A percentile compares a stretch with the other conserved stretches of the same genome.
Conservation (phyloP, 1,140 invertebrate species). For the Diachasmimorpha longicaudata region DNA sequence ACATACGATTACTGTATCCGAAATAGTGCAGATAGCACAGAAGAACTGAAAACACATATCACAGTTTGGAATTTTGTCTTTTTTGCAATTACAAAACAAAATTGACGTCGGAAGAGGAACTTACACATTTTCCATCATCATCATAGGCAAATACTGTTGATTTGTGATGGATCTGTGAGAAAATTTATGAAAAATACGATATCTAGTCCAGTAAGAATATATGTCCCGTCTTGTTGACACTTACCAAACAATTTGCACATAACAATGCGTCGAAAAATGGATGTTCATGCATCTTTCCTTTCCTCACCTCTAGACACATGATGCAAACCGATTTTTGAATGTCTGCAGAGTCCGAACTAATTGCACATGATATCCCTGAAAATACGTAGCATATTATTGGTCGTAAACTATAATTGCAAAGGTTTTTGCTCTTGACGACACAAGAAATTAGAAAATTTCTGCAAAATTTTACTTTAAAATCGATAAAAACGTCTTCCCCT, state of each 20-base stretch:
- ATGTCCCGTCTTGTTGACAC: not conserved
- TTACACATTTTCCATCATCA: constrained; percentile 53
- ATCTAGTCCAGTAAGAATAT: not conserved
- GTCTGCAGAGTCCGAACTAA: not conserved
- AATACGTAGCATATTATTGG: not conserved
- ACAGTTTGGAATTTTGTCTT: constrained; percentile 3
- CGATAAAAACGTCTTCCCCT: too few relatives aligned
- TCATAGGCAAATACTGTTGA: constrained; percentile 51
- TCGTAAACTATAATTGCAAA: too few relatives aligned
- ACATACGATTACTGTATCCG: constrained; percentile 48
- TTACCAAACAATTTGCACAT: constrained; percentile 49
- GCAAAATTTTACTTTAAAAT: too few relatives aligned
- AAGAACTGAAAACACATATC: constrained; percentile 42
- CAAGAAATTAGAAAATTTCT: too few relatives aligned
- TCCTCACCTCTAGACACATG: constrained; percentile 38
- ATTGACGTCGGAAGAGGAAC: constrained; percentile 24
- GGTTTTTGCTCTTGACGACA: too few relatives aligned
- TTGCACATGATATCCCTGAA: not conserved
- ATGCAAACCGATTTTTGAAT: constrained; percentile 38
- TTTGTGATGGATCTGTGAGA: constrained; percentile 44
- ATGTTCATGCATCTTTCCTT: constrained; percentile 36
- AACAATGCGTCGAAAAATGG: constrained; percentile 48
- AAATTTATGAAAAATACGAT: not conserved
- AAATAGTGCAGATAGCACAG: constrained; percentile 45
- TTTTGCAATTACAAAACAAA: not conserved